Percentiles rank a stretch among this genome's conserved stretches.
Conservation (phyloP, 2,797 vertebrate species). For the Peromyscus melanophrys region DNA sequence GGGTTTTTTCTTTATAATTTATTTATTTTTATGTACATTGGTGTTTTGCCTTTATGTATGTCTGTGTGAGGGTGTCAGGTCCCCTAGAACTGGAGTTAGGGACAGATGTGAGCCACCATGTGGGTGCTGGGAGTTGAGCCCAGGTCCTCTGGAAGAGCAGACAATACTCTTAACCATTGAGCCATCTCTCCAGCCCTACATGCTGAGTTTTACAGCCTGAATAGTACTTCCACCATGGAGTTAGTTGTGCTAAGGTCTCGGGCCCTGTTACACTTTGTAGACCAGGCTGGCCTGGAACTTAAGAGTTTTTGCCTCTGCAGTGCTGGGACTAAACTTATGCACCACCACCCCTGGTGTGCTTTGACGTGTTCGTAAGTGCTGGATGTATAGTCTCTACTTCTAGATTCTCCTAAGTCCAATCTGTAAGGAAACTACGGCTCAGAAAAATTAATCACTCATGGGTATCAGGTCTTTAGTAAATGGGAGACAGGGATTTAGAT, state of each 20-base stretch:
- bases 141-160: too few species aligned
- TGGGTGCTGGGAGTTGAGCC: too few species aligned
- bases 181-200: too few species aligned
- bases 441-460: background rate
- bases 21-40: too few species aligned
- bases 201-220: background rate
- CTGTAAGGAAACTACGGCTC: background rate
- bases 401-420: background rate
- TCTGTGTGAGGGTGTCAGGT: too few species aligned
- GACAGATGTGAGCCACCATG: too few species aligned
- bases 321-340: background rate
- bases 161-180: too few species aligned
- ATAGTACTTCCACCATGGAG: background rate
- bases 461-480: background rate
- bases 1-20: too few species aligned
- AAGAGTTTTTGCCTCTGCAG: background rate
- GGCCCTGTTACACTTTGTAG: background rate
- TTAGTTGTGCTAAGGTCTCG: background rate
- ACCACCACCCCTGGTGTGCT: background rate
- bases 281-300: background rate
- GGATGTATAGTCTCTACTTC: background rate
- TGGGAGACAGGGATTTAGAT: background rate
- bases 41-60: too few species aligned
- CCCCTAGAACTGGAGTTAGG: too few species aligned
- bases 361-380: background rate